Conservation (phyloP, 2,113 vertebrate genomes). For the Microtus richardsoni region DNA sequence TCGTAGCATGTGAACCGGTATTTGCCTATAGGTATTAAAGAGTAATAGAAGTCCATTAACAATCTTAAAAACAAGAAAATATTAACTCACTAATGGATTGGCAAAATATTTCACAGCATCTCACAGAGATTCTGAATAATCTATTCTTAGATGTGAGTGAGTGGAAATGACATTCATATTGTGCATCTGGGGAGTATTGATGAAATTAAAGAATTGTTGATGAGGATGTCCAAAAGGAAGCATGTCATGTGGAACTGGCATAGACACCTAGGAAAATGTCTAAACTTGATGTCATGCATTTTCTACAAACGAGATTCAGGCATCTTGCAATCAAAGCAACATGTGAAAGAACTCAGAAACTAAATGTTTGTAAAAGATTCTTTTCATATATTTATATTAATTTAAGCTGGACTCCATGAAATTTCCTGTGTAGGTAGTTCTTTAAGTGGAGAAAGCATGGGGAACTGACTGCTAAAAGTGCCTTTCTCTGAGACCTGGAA, state of each 20-base stretch:
- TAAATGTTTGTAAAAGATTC: background rate
- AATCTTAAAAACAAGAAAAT: slow-evolving; percentile 1
- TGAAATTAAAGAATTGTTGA: background rate
- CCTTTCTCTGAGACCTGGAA: background rate
- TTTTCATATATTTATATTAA: background rate
- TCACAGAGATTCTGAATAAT: background rate
- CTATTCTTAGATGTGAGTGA: background rate
- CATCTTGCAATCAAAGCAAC: background rate
- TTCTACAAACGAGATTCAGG: background rate
- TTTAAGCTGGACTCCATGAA: background rate
- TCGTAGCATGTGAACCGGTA: background rate
- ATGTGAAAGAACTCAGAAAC: background rate
- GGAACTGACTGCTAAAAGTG: background rate
- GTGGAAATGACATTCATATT: background rate
- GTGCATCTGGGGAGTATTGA: background rate
- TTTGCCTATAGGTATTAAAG: background rate
- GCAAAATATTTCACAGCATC: background rate
- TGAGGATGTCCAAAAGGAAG: background rate
- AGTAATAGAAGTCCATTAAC: background rate
- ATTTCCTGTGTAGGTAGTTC: background rate
- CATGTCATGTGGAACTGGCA: background rate
- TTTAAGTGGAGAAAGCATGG: background rate
- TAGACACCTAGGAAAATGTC: background rate
- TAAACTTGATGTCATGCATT: background rate
- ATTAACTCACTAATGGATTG: background rate